Percentiles rank a stretch among this genome's conserved stretches.
These are phyloP conservation scores for Machimus atricapillus DNA, from an alignment of 2,888 invertebrate genomes.

Conservation along the genomic window DNA sequence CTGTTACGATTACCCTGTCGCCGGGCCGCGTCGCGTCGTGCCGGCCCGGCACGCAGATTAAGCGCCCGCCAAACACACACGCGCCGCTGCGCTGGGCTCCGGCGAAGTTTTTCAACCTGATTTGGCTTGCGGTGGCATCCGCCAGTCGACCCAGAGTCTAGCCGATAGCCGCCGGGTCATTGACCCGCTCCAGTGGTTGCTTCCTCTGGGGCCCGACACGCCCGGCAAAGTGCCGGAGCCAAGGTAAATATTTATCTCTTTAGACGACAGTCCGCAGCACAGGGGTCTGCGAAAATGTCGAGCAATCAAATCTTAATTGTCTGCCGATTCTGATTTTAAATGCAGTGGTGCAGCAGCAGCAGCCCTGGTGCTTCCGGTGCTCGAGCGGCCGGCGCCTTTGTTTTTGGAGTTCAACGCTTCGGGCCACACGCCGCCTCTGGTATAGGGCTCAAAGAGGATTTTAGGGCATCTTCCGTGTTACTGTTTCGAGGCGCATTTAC, in stretches of 20 bases:
- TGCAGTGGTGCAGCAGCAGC: neutral
- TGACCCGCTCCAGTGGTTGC: neutral
- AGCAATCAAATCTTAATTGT: conserved; percentile 17
- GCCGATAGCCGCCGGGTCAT: neutral
- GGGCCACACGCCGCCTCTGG: neutral
- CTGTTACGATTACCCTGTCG: neutral
- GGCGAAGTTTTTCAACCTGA: conserved; percentile 24
- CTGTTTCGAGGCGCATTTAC: neutral
- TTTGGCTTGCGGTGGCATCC: neutral
- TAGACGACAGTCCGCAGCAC: neutral
- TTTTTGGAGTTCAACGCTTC: conserved; percentile 3
- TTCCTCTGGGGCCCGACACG: neutral
- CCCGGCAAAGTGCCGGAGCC: neutral
- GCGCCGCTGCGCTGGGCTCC: neutral
- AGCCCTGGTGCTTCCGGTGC: neutral
- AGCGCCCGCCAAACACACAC: neutral
- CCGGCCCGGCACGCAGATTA: conserved; percentile 8
- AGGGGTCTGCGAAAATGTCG: neutral
- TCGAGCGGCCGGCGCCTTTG: neutral
- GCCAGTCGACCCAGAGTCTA: neutral
- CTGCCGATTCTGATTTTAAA: neutral
- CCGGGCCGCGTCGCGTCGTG: too few species aligned
- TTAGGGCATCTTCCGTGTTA: neutral
- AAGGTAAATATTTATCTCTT: conserved; percentile 17
- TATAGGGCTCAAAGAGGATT: neutral